phyloP scores from a whole-genome alignment of 2,113 vertebrate species.

The Lamprotornis superbus region DNA sequence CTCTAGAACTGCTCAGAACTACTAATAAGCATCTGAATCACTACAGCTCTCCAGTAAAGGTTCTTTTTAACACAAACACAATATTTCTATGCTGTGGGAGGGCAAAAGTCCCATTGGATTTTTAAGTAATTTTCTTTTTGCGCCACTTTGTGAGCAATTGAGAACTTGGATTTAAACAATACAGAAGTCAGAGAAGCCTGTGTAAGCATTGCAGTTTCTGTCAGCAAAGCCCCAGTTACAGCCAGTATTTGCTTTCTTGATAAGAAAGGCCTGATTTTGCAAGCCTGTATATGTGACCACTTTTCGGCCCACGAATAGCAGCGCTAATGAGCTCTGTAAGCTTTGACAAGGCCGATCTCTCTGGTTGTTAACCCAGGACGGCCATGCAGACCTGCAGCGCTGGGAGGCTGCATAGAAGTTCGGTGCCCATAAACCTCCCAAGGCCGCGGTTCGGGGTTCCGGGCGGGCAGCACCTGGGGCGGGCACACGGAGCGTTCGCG shows the following conservation, averaged over 20 bases:
- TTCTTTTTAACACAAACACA: neutral
- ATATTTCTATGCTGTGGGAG: accelerated
- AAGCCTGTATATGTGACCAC: accelerated
- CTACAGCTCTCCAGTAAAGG: neutral
- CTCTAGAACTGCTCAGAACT: neutral
- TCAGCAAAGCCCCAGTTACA: neutral
- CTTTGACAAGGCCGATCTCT: neutral
- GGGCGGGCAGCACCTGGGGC: neutral
- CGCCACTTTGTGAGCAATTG: neutral
- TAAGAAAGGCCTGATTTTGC: neutral
- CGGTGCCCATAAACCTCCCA: accelerated
- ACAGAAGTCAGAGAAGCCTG: neutral
- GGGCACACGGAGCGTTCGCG: accelerated
- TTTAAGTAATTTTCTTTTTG: neutral
- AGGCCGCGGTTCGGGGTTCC: too few relatives aligned
- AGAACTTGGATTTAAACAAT: neutral
- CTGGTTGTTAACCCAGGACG: accelerated
- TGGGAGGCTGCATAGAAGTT: accelerated
- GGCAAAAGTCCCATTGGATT: neutral
- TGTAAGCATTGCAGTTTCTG: neutral
- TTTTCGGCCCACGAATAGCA: accelerated
- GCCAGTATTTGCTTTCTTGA: neutral
- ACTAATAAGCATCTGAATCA: neutral
- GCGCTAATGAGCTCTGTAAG: accelerated
- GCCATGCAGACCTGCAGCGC: accelerated